phyloP scores from a whole-genome alignment of 2,113 vertebrate genomes.

The Prunella himalayana region DNA sequence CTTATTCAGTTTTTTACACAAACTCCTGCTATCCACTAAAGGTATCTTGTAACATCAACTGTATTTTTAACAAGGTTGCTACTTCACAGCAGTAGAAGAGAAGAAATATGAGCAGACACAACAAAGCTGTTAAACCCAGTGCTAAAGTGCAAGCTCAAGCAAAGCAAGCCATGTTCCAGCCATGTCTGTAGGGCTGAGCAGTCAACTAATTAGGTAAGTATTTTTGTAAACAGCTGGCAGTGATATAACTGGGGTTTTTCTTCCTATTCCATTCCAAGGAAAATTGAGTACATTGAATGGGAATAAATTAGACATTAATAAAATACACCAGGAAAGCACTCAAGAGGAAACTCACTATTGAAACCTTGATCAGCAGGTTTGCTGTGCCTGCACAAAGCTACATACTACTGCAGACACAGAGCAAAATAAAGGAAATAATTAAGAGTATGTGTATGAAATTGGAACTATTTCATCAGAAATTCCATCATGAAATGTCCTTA shows the following conservation, averaged over 20 bases:
- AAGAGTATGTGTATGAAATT: not conserved
- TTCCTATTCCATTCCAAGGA: not conserved
- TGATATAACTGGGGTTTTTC: not conserved
- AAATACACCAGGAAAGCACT: not conserved
- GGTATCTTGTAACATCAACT: not conserved
- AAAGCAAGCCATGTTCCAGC: not conserved
- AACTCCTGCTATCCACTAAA: not conserved
- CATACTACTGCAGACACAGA: accelerated
- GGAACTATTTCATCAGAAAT: too few relatives aligned
- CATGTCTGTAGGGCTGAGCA: not conserved
- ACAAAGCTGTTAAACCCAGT: not conserved
- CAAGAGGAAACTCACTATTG: not conserved
- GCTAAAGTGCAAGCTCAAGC: not conserved
- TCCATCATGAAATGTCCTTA: not conserved
- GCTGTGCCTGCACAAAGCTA: not conserved
- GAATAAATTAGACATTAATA: not conserved
- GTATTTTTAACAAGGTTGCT: not conserved
- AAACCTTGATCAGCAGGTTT: not conserved
- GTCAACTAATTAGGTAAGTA: not conserved
- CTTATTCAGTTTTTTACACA: not conserved
- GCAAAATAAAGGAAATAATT: not conserved
- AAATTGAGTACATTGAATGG: not conserved
- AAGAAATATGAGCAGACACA: not conserved
- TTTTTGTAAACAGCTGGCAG: not conserved
- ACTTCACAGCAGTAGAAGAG: not conserved